Percentiles rank a stretch among this genome's conserved stretches.
Evolutionary conservation across 2,888 invertebrate genomes (phyloP).

Genomic region (Dicycla oo): DNA sequence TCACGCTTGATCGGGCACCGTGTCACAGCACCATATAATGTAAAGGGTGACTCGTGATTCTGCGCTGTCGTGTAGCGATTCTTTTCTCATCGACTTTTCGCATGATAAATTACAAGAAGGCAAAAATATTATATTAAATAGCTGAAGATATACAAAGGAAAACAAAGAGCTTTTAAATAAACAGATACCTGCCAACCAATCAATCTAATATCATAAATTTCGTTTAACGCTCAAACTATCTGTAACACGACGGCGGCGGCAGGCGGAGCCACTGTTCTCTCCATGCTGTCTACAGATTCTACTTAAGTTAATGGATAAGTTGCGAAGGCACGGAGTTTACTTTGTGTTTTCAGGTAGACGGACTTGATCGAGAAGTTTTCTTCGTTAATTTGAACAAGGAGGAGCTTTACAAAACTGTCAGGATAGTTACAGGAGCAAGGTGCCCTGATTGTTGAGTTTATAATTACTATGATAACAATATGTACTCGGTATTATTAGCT

Average conservation of each 20-base stretch:
- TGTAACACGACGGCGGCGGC: slow-evolving; percentile 70
- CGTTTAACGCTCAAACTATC: slow-evolving; percentile 83
- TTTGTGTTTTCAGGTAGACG: slow-evolving; percentile 90
- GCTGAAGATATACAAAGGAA: slow-evolving; percentile 43
- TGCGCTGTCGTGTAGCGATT: slow-evolving; percentile 63
- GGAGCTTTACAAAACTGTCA: slow-evolving; percentile 85
- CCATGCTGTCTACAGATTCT: slow-evolving; percentile 89
- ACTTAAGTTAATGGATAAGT: slow-evolving; percentile 91
- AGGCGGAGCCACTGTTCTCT: slow-evolving; percentile 80
- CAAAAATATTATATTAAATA: slow-evolving; percentile 43
- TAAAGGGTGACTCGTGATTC: slow-evolving; percentile 76
- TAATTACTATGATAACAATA: slow-evolving; percentile 62
- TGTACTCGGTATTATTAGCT: slow-evolving; percentile 19
- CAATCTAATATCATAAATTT: slow-evolving; percentile 85
- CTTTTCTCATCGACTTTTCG: slow-evolving; percentile 69
- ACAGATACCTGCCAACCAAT: slow-evolving; percentile 73
- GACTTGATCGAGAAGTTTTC: slow-evolving; percentile 90
- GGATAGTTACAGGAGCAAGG: slow-evolving; percentile 80
- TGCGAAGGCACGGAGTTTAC: slow-evolving; percentile 89
- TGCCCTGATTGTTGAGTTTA: slow-evolving; percentile 71
- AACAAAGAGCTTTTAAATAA: slow-evolving; percentile 58
- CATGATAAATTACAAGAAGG: slow-evolving; percentile 58
- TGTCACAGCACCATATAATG: slow-evolving; percentile 72
- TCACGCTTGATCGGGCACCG: slow-evolving; percentile 69
- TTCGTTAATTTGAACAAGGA: slow-evolving; percentile 89